Percentiles rank a stretch among this genome's conserved stretches.
Evolutionary conservation across 2,797 vertebrate genomes (phyloP).

Genomic region (Gouania willdenowi): DNA sequence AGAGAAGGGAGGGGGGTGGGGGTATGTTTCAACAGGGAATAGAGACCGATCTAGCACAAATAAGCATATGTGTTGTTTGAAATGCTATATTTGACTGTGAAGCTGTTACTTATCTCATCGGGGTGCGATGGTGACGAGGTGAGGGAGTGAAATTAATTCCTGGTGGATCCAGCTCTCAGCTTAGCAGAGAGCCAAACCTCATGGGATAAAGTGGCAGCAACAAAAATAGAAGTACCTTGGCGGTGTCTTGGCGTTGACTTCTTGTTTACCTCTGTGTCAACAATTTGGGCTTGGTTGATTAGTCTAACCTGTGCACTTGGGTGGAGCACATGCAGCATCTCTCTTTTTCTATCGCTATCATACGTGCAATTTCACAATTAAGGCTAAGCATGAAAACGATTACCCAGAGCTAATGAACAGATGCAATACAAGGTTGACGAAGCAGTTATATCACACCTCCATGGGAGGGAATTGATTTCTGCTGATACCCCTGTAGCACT

Average conservation of each 20-base stretch:
- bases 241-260: too few species aligned
- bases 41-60: slow-evolving; percentile 47
- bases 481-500: slow-evolving; percentile 59
- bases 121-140: slow-evolving; percentile 48
- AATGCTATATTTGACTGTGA: slow-evolving; percentile 64
- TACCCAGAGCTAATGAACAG: slow-evolving; percentile 36
- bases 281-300: slow-evolving; percentile 69
- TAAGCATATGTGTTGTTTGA: slow-evolving; percentile 60
- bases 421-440: slow-evolving; percentile 20
- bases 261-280: slow-evolving; percentile 75
- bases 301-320: slow-evolving; percentile 60
- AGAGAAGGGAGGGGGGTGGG: neutral
- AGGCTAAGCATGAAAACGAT: slow-evolving; percentile 21
- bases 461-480: slow-evolving; percentile 51
- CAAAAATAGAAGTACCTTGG: slow-evolving; percentile 56
- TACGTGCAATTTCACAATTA: slow-evolving; percentile 43
- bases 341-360: neutral
- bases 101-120: slow-evolving; percentile 58
- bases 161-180: slow-evolving; percentile 43
- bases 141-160: slow-evolving; percentile 48
- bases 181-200: slow-evolving; percentile 19
- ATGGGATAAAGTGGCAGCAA: slow-evolving; percentile 14
- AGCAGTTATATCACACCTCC: slow-evolving; percentile 43
- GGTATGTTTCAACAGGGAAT: slow-evolving; percentile 44
- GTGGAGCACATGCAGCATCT: slow-evolving; percentile 44